A percentile compares a stretch with the other conserved stretches of the same genome.
phyloP scores from a whole-genome alignment of 2,113 vertebrate genomes.

The Pachyramphus minor region DNA sequence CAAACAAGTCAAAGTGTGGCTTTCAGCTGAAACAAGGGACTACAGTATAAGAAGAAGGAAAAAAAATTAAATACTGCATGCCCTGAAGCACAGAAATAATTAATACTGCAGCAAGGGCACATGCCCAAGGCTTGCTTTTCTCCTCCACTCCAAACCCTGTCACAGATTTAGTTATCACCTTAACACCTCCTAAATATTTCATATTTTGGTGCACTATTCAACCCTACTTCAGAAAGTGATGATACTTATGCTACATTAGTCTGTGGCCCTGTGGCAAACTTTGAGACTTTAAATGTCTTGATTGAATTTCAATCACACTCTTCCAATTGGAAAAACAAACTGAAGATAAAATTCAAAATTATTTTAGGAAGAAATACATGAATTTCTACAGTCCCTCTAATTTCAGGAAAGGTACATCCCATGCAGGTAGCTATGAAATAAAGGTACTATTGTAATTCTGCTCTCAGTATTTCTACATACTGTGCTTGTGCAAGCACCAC shows the following conservation, averaged over 20 bases:
- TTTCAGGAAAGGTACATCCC: neutral
- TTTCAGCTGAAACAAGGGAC: neutral
- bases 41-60: neutral
- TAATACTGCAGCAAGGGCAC: neutral
- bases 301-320: neutral
- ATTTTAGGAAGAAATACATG: neutral
- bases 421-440: neutral
- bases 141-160: neutral
- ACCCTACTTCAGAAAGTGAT: neutral
- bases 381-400: neutral
- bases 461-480: neutral
- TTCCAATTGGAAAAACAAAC: neutral
- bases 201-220: neutral
- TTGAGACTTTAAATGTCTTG: neutral
- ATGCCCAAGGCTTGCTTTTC: neutral
- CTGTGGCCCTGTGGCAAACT: fast-evolving
- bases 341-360: neutral
- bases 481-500: neutral
- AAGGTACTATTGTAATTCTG: neutral
- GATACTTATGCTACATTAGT: neutral
- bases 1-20: neutral
- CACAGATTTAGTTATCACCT: neutral
- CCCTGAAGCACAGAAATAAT: neutral
- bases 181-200: neutral
- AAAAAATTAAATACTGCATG: neutral